Conservation (phyloP, 1,140 invertebrate genomes). For the Drosophila grimshawi region DNA sequence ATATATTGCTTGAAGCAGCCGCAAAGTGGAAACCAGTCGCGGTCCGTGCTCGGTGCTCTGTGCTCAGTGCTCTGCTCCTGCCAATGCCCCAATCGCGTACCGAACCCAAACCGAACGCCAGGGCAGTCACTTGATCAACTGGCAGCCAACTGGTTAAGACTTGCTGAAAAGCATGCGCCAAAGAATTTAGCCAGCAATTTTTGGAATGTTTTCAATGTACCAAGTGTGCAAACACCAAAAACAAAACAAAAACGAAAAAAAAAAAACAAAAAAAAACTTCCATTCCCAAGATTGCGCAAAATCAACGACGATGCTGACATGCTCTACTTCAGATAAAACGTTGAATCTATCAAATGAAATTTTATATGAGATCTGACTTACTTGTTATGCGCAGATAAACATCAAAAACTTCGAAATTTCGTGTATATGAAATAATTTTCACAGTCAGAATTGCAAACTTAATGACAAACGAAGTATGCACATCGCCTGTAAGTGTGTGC, state of each 20-base stretch:
- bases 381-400: no score
- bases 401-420: no score
- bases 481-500: not conserved
- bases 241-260: constrained; percentile 42
- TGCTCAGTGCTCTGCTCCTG: constrained; percentile 42
- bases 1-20: constrained; percentile 52
- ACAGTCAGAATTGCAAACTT: not conserved
- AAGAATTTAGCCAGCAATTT: constrained; percentile 77
- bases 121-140: constrained; percentile 68
- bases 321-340: not conserved
- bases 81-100: constrained; percentile 53
- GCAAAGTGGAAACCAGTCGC: constrained; percentile 61
- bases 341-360: not conserved
- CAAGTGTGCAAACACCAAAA: constrained; percentile 69
- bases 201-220: constrained; percentile 76
- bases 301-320: not conserved
- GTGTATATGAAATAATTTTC: not conserved
- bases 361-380: no score
- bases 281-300: constrained; percentile 10
- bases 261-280: constrained; percentile 30
- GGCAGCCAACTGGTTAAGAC: constrained; percentile 59
- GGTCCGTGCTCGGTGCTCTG: constrained; percentile 8
- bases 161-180: constrained; percentile 74
- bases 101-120: constrained; percentile 32
- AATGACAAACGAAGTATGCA: not conserved